A percentile compares a stretch with the other conserved stretches of the same genome.
Conservation (phyloP, 1,140 invertebrate genomes). For the Drosophila bifasciata region DNA sequence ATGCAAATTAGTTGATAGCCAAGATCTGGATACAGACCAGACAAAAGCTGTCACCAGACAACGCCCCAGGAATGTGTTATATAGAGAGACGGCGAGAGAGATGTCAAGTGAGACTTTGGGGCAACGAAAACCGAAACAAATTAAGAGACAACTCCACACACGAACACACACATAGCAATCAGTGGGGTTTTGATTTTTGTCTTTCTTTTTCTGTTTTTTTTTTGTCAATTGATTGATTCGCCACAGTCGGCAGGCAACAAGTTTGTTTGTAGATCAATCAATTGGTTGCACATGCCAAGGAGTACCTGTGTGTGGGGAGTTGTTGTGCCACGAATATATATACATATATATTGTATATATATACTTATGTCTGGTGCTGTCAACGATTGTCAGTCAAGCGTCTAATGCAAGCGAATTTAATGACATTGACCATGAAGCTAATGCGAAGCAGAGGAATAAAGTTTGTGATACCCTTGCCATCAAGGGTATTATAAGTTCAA, state of each 20-base stretch:
- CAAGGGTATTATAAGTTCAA: neutral
- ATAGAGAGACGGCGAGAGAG: slow-evolving; percentile 21
- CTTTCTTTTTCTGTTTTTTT: slow-evolving; percentile 8
- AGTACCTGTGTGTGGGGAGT: slow-evolving; percentile 40
- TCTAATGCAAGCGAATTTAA: slow-evolving; percentile 58
- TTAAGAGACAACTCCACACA: slow-evolving; percentile 30
- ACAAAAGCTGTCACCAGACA: slow-evolving; percentile 36
- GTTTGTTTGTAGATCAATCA: slow-evolving; percentile 63
- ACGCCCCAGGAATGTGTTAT: slow-evolving; percentile 28
- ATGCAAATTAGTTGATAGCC: slow-evolving; percentile 58
- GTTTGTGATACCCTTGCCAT: too few species aligned
- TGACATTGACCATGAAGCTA: slow-evolving; percentile 59
- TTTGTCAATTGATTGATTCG: slow-evolving; percentile 68
- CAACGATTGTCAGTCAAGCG: slow-evolving; percentile 46
- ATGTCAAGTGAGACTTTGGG: slow-evolving; percentile 29
- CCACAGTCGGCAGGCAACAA: slow-evolving; percentile 51
- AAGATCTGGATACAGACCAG: slow-evolving; percentile 25
- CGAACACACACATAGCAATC: too few species aligned
- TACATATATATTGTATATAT: neutral
- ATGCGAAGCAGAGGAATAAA: slow-evolving; percentile 1
- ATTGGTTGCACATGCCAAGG: slow-evolving; percentile 55
- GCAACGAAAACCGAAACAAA: slow-evolving; percentile 14
- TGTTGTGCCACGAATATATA: neutral
- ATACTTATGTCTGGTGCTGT: slow-evolving; percentile 32
- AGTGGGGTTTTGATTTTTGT: slow-evolving; percentile 15